A percentile compares a stretch with the other conserved stretches of the same genome.
Evolutionary conservation across 2,797 vertebrate genomes (phyloP).

Genomic region (Chrosomus eos): DNA sequence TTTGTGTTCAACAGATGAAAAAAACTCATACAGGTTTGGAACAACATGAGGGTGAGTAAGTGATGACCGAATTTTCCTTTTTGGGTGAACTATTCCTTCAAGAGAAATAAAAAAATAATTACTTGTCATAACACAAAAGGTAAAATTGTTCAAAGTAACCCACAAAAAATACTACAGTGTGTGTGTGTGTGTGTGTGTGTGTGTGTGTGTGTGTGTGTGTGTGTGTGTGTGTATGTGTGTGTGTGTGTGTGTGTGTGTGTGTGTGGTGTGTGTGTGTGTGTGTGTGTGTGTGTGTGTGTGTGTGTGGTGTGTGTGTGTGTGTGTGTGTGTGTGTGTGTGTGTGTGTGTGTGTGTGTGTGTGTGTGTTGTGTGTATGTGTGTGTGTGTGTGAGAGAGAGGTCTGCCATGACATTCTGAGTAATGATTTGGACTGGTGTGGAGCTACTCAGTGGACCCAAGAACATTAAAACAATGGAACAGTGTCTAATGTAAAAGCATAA

Average conservation of each 20-base stretch:
- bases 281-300: background rate
- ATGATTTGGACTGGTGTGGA: slow-evolving; percentile 33
- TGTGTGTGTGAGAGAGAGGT: slow-evolving; percentile 2
- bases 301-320: background rate
- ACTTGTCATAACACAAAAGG: background rate
- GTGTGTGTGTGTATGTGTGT: background rate
- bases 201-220: background rate
- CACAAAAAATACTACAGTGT: background rate
- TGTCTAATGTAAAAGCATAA: slow-evolving; percentile 63
- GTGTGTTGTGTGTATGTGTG: too few species aligned
- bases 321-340: background rate
- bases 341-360: background rate
- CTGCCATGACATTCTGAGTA: slow-evolving; percentile 28
- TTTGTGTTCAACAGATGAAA: background rate
- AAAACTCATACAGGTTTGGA: background rate
- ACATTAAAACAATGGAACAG: slow-evolving; percentile 33
- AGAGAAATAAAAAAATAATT: background rate
- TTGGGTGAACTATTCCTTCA: background rate
- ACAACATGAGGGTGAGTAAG: background rate
- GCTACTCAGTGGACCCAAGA: slow-evolving; percentile 19
- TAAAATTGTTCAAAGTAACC: background rate
- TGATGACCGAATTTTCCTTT: background rate
- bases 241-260: background rate
- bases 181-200: background rate
- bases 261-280: background rate